A percentile compares a stretch with the other conserved stretches of the same genome.
phyloP scores from a whole-genome alignment of 2,113 vertebrate genomes.

The Brienomyrus brachyistius region DNA sequence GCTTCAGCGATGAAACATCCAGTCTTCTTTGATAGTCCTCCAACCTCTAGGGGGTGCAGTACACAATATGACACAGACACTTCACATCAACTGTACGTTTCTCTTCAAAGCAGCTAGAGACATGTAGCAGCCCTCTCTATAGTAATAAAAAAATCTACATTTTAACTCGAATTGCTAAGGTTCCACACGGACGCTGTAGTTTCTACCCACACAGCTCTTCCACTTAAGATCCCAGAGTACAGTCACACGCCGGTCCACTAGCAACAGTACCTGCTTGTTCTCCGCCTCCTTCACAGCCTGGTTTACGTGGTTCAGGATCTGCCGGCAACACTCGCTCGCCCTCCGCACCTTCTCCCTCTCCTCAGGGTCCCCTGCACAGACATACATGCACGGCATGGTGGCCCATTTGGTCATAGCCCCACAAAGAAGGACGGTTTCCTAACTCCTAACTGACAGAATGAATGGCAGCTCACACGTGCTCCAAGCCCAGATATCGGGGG shows the following conservation, averaged over 20 bases:
- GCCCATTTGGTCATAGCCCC: not conserved
- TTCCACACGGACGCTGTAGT: not conserved
- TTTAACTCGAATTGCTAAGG: not conserved
- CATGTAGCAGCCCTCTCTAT: not conserved
- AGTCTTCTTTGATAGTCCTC: constrained; percentile 89
- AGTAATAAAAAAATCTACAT: not conserved
- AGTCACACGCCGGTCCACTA: no score
- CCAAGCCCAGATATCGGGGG: not conserved
- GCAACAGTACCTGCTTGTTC: constrained; percentile 78
- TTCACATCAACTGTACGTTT: not conserved
- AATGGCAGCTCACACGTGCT: not conserved
- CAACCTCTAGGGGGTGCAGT: constrained; percentile 62
- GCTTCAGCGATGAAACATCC: constrained; percentile 88
- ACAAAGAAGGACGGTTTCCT: no score
- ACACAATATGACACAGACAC: not conserved
- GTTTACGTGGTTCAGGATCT: constrained; percentile 91
- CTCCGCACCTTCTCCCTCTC: constrained; percentile 84
- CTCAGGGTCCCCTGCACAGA: constrained; percentile 64
- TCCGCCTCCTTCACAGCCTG: constrained; percentile 92
- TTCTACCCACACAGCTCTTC: not conserved
- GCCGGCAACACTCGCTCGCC: constrained; percentile 83
- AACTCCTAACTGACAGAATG: not conserved
- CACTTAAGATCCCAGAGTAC: not conserved
- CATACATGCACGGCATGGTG: not conserved
- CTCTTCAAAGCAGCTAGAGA: not conserved